These are phyloP conservation scores for Lasioglossum calceatum DNA, from an alignment of 2,888 invertebrate genomes.

Conservation along the genomic window DNA sequence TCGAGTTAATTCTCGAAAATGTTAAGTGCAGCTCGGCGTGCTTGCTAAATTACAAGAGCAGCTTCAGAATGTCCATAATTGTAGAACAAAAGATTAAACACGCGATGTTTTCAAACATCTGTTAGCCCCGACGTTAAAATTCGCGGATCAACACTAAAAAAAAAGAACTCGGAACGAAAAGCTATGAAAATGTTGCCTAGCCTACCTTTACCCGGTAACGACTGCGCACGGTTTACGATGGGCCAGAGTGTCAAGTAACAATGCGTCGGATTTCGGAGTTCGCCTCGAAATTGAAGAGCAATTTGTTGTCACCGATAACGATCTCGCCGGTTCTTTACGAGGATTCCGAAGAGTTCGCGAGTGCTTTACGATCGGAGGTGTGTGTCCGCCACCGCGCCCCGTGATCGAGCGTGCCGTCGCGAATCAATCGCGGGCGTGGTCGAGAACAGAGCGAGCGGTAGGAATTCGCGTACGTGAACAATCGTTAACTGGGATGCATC, in stretches of 20 bases:
- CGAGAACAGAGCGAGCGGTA: background rate
- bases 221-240: background rate
- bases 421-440: conserved; percentile 52
- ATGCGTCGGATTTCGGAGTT: background rate
- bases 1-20: background rate
- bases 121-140: background rate
- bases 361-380: conserved; percentile 37
- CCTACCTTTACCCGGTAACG: background rate
- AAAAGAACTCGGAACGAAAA: background rate
- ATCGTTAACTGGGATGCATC: background rate
- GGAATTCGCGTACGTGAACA: conserved; percentile 21
- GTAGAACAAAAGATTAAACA: background rate
- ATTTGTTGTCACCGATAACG: conserved; percentile 55
- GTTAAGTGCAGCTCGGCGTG: background rate
- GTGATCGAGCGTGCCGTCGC: conserved; percentile 23
- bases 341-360: conserved; percentile 35
- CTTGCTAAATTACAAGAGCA: background rate
- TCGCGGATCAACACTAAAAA: background rate
- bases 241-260: background rate
- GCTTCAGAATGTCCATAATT: background rate
- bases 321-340: conserved; percentile 39
- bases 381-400: background rate
- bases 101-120: background rate
- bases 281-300: conserved; percentile 12
- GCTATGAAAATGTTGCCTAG: background rate